Conservation (phyloP, 1,140 invertebrate species). For the Eupristina koningsbergeri region DNA sequence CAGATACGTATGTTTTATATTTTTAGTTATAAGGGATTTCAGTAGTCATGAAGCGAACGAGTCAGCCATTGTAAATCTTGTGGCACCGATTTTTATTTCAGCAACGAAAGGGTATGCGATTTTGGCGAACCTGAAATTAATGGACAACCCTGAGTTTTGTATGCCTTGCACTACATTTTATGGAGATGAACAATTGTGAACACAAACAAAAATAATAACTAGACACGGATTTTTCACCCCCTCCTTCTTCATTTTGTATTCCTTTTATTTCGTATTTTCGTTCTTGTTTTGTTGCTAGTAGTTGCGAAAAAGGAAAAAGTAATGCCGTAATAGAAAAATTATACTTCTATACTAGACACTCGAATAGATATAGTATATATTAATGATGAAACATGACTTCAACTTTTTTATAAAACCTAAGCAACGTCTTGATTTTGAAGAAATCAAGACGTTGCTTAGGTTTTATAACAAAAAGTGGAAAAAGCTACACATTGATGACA, state of each 20-base stretch:
- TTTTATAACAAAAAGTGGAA: too few relatives aligned
- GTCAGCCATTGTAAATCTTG: slow-evolving; percentile 13
- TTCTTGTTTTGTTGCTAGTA: neutral
- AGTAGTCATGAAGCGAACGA: slow-evolving; percentile 27
- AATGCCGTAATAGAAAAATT: slow-evolving; percentile 14
- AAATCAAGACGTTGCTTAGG: too few relatives aligned
- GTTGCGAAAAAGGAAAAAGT: neutral
- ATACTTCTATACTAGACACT: neutral
- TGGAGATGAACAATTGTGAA: slow-evolving; percentile 17
- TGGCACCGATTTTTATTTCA: slow-evolving; percentile 45
- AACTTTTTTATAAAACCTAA: too few relatives aligned
- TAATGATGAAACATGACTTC: neutral
- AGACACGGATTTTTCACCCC: neutral
- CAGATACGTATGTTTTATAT: neutral
- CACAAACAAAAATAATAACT: slow-evolving; percentile 8
- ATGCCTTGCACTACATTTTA: slow-evolving; percentile 33
- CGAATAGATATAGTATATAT: neutral
- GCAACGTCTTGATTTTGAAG: too few relatives aligned
- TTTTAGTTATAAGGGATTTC: slow-evolving; percentile 10
- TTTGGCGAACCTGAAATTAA: slow-evolving; percentile 15
- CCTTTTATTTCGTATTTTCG: neutral
- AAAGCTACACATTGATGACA: too few relatives aligned
- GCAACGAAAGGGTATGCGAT: slow-evolving; percentile 1
- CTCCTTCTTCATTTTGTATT: neutral
- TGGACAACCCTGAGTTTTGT: slow-evolving; percentile 1